phyloP scores from a whole-genome alignment of 2,113 vertebrate species.

The Chunga burmeisteri region DNA sequence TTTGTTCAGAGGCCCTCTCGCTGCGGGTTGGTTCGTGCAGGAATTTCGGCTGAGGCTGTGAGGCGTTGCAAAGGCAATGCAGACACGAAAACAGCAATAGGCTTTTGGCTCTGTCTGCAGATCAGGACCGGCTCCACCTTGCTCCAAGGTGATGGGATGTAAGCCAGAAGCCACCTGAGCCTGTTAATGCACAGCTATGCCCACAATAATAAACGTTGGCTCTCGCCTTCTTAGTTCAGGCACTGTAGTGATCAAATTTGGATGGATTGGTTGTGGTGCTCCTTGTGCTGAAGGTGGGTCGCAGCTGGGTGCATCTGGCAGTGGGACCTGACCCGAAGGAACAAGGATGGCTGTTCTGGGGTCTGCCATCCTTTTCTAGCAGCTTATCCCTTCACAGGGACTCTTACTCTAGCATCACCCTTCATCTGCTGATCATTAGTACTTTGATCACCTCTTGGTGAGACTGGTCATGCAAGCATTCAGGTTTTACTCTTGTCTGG shows the following conservation, averaged over 20 bases:
- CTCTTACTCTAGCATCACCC: neutral
- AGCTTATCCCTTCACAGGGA: neutral
- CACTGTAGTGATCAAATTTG: accelerated
- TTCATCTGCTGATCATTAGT: neutral
- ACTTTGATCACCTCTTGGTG: neutral
- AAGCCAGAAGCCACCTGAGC: neutral
- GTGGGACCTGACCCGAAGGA: neutral
- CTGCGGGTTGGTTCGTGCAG: neutral
- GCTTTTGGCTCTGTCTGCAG: neutral
- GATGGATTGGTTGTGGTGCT: accelerated
- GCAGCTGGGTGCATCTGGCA: neutral
- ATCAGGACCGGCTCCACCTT: neutral
- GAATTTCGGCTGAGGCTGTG: neutral
- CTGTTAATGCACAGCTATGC: neutral
- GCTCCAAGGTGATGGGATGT: neutral
- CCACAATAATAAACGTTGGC: neutral
- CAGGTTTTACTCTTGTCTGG: neutral
- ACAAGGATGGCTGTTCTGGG: neutral
- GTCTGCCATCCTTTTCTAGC: neutral
- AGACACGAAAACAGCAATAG: neutral
- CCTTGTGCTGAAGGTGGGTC: neutral
- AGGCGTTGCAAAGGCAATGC: neutral
- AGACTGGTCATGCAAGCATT: accelerated
- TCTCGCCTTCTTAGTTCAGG: neutral
- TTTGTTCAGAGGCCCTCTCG: neutral